Percentiles rank a stretch among this genome's conserved stretches.
Evolutionary conservation across 2,797 vertebrate genomes (phyloP).

Genomic region (Limosa lapponica): DNA sequence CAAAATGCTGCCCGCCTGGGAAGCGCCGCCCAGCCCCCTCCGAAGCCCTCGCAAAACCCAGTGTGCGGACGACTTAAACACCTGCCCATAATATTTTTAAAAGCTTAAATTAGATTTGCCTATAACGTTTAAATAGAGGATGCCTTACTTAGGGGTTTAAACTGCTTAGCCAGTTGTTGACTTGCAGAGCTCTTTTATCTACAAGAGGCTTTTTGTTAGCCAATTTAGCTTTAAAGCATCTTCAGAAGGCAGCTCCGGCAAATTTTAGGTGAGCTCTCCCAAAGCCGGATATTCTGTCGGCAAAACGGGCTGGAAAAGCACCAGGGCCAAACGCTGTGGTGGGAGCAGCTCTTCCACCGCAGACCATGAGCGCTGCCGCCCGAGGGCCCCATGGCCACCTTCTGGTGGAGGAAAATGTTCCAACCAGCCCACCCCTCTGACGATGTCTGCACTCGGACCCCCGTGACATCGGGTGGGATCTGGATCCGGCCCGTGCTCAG

Average conservation of each 20-base stretch:
- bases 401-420: neutral
- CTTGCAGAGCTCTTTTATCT: conserved; percentile 76
- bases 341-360: accelerated
- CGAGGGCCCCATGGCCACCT: accelerated
- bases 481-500: accelerated
- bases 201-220: conserved; percentile 76
- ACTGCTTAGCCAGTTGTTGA: conserved; percentile 82
- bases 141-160: conserved; percentile 77
- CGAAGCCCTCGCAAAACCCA: conserved; percentile 24
- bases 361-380: accelerated
- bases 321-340: accelerated
- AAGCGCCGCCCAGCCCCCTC: conserved; percentile 65
- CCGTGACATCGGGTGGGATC: accelerated
- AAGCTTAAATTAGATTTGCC: conserved; percentile 81
- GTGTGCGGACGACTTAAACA: conserved; percentile 72
- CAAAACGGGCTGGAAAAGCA: accelerated
- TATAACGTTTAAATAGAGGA: conserved; percentile 78
- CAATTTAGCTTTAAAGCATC: conserved; percentile 65
- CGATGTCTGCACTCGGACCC: accelerated
- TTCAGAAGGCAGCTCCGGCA: neutral
- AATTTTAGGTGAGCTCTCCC: neutral
- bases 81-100: conserved; percentile 82
- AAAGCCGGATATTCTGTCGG: accelerated
- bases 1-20: conserved; percentile 81
- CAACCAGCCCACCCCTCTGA: accelerated